phyloP scores from a whole-genome alignment of 2,113 vertebrate genomes.

The Microcebus griseorufus region DNA sequence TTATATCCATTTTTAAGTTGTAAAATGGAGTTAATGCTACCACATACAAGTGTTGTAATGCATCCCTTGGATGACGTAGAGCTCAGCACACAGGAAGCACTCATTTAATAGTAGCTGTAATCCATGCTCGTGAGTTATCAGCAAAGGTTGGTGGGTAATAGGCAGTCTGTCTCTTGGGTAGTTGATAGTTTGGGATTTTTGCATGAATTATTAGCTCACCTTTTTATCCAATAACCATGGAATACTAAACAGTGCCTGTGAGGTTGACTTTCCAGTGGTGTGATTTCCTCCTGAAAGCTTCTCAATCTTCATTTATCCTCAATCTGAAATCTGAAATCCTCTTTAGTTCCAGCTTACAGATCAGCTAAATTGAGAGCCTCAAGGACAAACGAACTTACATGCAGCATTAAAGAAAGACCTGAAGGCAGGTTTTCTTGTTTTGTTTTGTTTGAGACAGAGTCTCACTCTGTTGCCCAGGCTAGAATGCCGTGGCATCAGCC shows the following conservation, averaged over 20 bases:
- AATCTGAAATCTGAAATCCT: conserved; percentile 36
- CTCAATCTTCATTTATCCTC: not conserved
- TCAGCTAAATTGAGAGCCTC: conserved; percentile 25
- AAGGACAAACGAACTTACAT: not conserved
- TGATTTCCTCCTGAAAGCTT: not conserved
- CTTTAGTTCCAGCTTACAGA: not conserved
- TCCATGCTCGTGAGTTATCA: not conserved
- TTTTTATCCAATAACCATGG: conserved; percentile 17
- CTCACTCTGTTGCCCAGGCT: no score
- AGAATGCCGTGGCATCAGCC: no score
- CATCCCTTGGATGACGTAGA: not conserved
- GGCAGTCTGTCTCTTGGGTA: not conserved
- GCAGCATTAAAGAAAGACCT: not conserved
- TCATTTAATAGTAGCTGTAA: not conserved
- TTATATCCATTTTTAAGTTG: not conserved
- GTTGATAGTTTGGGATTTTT: conserved; percentile 25
- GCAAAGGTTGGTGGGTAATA: not conserved
- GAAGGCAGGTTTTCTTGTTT: not conserved
- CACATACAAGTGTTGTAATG: not conserved
- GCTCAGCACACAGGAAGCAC: not conserved
- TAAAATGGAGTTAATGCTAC: conserved; percentile 16
- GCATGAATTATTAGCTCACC: not conserved
- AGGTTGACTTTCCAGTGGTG: not conserved
- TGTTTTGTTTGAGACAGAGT: no score
- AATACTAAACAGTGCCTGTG: not conserved